phyloP scores from a whole-genome alignment of 1,140 invertebrate genomes.

The Tribolium madens region DNA sequence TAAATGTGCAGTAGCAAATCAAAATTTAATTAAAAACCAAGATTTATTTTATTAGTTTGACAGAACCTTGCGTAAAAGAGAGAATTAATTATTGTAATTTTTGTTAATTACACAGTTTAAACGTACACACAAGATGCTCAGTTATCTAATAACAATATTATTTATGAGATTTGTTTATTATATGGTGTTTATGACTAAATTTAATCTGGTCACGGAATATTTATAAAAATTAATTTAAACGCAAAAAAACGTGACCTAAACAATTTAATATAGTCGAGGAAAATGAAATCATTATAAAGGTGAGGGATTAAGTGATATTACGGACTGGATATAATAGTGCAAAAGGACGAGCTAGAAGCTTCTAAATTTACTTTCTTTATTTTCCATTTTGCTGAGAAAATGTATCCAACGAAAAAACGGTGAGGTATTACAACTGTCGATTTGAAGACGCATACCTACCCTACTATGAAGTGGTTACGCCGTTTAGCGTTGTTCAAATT shows the following conservation, averaged over 20 bases:
- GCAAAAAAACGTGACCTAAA: neutral
- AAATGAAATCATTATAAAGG: neutral
- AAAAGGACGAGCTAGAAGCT: neutral
- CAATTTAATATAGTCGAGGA: neutral
- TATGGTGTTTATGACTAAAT: conserved; percentile 11
- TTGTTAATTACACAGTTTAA: conserved; percentile 35
- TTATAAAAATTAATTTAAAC: neutral
- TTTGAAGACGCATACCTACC: too few species aligned
- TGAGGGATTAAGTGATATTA: neutral
- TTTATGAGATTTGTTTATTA: conserved; percentile 1
- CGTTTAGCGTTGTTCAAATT: too few species aligned
- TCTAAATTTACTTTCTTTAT: neutral
- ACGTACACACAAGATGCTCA: conserved; percentile 11
- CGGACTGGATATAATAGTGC: neutral
- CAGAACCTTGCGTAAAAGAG: conserved; percentile 11
- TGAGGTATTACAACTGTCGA: too few species aligned
- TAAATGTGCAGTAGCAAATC: conserved; percentile 40
- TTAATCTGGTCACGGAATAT: neutral
- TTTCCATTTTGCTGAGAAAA: neutral
- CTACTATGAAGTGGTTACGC: too few species aligned
- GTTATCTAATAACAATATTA: conserved; percentile 21
- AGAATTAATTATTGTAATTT: conserved; percentile 37
- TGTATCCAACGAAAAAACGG: too few species aligned
- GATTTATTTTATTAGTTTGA: conserved; percentile 20
- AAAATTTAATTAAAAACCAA: conserved; percentile 43